Conservation (phyloP, 2,888 invertebrate genomes). For the Andrena camellia region DNA sequence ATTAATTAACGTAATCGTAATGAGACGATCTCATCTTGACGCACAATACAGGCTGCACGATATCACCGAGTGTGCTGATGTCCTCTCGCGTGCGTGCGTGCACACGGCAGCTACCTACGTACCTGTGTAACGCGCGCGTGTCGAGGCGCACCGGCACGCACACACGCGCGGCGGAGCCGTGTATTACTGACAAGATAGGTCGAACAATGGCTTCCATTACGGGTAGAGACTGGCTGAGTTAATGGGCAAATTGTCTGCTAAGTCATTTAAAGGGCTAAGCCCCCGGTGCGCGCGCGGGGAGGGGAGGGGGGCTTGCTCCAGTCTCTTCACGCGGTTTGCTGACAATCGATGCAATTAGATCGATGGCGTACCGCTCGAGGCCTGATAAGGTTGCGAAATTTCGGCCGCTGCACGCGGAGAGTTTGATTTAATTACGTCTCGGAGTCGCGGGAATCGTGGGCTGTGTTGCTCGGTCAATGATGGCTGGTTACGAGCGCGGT, state of each 20-base stretch:
- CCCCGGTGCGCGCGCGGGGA: slow-evolving; percentile 67
- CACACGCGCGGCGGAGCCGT: slow-evolving; percentile 59
- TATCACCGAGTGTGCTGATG: slow-evolving; percentile 75
- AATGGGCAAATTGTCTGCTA: slow-evolving; percentile 83
- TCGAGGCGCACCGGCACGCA: slow-evolving; percentile 47
- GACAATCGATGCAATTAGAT: slow-evolving; percentile 76
- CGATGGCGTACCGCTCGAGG: slow-evolving; percentile 55
- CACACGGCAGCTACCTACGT: slow-evolving; percentile 64
- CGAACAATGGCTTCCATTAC: slow-evolving; percentile 84
- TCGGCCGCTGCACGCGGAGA: slow-evolving; percentile 38
- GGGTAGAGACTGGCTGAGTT: slow-evolving; percentile 79
- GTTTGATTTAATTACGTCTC: slow-evolving; percentile 34
- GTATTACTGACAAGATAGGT: slow-evolving; percentile 82
- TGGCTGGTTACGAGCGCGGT: not conserved
- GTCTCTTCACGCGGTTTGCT: slow-evolving; percentile 71
- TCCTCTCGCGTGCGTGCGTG: slow-evolving; percentile 62
- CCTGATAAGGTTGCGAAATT: slow-evolving; percentile 53
- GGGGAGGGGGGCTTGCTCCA: slow-evolving; percentile 63
- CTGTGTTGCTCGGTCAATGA: not conserved
- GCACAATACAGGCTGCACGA: slow-evolving; percentile 81
- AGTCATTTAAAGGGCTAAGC: slow-evolving; percentile 82
- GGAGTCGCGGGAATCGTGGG: not conserved
- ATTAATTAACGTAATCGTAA: slow-evolving; percentile 84
- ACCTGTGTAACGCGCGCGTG: slow-evolving; percentile 71
- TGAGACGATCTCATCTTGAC: slow-evolving; percentile 82